phyloP scores from a whole-genome alignment of 2,797 vertebrate species.

The Anisognathus igniventris region DNA sequence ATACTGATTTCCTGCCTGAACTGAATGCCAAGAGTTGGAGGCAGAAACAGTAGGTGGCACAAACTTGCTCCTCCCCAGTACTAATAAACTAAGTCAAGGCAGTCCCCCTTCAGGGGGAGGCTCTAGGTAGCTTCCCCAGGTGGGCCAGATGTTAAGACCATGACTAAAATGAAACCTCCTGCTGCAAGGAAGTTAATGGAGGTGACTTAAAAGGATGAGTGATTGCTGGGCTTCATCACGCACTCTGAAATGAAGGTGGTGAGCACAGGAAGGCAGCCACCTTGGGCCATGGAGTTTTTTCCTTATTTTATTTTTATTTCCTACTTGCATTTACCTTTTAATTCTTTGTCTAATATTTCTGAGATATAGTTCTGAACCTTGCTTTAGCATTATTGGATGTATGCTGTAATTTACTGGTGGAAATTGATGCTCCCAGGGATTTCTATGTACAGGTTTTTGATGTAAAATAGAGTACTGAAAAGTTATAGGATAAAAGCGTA shows the following conservation, averaged over 20 bases:
- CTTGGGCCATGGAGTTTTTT: neutral
- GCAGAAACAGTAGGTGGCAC: neutral
- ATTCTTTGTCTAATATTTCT: neutral
- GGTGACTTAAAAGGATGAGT: neutral
- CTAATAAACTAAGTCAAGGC: neutral
- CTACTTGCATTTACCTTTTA: neutral
- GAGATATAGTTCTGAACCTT: neutral
- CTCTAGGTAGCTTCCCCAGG: neutral
- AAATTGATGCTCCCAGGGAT: neutral
- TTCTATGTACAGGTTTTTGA: neutral
- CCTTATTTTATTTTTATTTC: neutral
- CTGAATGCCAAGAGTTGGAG: neutral
- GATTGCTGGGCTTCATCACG: neutral
- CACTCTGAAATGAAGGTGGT: neutral
- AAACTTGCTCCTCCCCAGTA: neutral
- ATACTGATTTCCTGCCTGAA: neutral
- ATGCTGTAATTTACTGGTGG: neutral
- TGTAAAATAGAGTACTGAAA: neutral
- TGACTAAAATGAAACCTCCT: neutral
- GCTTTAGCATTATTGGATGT: neutral
- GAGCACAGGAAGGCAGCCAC: fast-evolving
- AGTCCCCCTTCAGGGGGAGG: neutral
- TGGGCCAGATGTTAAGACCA: neutral
- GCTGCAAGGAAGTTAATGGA: neutral
- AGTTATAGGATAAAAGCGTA: neutral